Evolutionary conservation across 2,113 vertebrate species (phyloP), one percentile per base, ranked within the genome.

Genomic region (Aleadryas rufinucha): DNA sequence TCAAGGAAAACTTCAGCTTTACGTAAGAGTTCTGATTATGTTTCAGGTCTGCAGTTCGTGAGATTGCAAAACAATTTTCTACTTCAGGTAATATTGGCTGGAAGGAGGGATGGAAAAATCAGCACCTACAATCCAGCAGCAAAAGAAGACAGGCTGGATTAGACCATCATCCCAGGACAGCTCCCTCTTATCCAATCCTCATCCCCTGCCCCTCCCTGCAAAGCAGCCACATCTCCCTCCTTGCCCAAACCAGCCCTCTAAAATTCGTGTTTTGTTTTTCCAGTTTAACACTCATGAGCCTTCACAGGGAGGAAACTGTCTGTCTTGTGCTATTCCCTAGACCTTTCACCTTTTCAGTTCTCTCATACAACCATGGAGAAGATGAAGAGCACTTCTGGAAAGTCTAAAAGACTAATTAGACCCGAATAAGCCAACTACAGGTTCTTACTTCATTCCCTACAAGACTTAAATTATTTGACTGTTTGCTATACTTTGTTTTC

Each of bases 281-380:
- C 28, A 63, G 17, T 74, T 74, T 82, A 81, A 70, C 11, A 6
- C 8, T 30, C 18, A 10, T 35, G 4, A 81, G 12, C 37, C 31
- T 84, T 66, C 20, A 49, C 6, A 66, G 37, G 81, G 22, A 69
- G 22, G 5, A 78, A 1, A 1, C 2, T 14, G 11, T 26, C 42
- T 78, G 22, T 61, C n/a, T 45, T 45, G 14, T 28, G 14, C 20
- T 66, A 2, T 21, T 35, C 2, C 17, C 19, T 44, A 75, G 8
- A 49, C 13, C 12, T 35, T 63, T 26, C 17, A 6, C 21, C 1
- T 20, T 70, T 87, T 78, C 35, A 16, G 6, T 42, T 66, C 28
- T 83, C 42, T 68, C 3, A 0, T 33, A 27, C 4, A 8, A 33
- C 19, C 6, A 0, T 23, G 7, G 22, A 10, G 37, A 75, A 74